Conservation (phyloP, 2,888 invertebrate genomes). For the Holacanthella duospinosa region DNA sequence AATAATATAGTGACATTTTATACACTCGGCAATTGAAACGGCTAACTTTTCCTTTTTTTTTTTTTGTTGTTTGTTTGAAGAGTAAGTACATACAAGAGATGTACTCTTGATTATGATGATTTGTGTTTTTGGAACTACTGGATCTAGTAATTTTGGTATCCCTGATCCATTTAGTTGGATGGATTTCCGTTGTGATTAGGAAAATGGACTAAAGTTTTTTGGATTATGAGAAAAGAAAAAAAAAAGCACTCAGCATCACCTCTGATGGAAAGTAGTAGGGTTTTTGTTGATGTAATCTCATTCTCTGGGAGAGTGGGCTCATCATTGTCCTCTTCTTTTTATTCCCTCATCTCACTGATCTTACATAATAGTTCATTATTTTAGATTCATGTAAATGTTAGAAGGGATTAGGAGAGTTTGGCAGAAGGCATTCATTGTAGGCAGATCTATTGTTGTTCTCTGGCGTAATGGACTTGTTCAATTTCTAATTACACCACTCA, state of each 20-base stretch:
- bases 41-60: no score
- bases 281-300: neutral
- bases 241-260: neutral
- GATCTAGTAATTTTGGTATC: slow-evolving; percentile 5
- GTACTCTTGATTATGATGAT: neutral
- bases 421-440: neutral
- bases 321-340: neutral
- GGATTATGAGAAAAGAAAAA: neutral
- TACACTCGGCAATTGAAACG: no score
- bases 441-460: neutral
- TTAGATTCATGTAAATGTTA: neutral
- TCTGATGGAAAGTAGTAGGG: neutral
- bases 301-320: neutral
- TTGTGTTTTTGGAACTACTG: no score
- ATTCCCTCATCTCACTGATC: neutral
- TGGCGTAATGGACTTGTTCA: neutral
- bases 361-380: slow-evolving; percentile 5
- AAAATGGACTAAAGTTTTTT: neutral
- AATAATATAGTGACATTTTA: no score
- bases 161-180: slow-evolving; percentile 9
- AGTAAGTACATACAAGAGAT: no score
- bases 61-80: no score
- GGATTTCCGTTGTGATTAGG: slow-evolving; percentile 11
- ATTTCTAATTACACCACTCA: neutral
- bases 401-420: neutral